Evolutionary conservation across 2,797 vertebrate species (phyloP).

Genomic region (Sebastes vulpes): DNA sequence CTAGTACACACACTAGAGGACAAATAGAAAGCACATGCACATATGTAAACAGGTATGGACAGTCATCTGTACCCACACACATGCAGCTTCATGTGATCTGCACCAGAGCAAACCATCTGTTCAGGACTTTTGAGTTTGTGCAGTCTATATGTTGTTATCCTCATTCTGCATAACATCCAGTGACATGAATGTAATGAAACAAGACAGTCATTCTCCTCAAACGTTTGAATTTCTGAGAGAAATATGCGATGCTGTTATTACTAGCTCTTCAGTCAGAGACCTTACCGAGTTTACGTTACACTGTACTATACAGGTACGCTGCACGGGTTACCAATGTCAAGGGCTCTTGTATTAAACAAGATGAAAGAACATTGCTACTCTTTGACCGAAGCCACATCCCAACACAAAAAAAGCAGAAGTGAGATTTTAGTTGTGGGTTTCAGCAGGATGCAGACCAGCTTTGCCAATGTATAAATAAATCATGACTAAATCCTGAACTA

Average conservation of each 20-base stretch:
- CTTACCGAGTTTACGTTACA: not conserved
- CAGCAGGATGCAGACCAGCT: not conserved
- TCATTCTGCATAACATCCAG: constrained; percentile 3
- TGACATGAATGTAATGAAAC: not conserved
- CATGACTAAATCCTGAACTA: not conserved
- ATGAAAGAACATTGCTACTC: not conserved
- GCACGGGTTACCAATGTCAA: not conserved
- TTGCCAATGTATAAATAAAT: not conserved
- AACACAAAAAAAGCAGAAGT: not conserved
- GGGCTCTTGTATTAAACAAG: not conserved
- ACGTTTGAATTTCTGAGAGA: not conserved
- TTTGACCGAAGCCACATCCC: not conserved
- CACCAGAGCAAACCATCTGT: constrained; percentile 49
- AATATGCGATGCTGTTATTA: not conserved
- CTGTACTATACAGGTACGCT: not conserved
- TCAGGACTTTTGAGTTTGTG: constrained; percentile 1
- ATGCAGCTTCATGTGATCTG: constrained; percentile 14
- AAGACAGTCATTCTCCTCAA: not conserved
- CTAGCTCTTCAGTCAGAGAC: not conserved
- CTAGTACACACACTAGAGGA: not conserved
- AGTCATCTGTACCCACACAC: constrained; percentile 23
- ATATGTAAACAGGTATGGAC: constrained; percentile 36
- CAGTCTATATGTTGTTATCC: not conserved
- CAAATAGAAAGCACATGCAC: not conserved
- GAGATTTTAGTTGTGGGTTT: not conserved